phyloP scores from a whole-genome alignment of 2,888 invertebrate species.

The Sinopyrophorus schimmeli region DNA sequence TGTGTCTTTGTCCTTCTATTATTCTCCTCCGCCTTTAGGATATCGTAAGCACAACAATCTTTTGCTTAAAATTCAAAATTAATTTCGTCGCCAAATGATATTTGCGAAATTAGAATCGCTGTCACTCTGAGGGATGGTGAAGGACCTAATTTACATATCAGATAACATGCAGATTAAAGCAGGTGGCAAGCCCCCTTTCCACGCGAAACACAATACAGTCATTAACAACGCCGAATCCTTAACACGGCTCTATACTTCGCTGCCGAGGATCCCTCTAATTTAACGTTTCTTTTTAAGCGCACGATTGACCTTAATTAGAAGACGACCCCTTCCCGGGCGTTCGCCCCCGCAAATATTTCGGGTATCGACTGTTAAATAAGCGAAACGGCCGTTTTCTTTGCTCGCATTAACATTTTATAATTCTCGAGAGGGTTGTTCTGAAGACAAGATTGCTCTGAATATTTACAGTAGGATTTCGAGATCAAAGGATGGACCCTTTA shows the following conservation, averaged over 20 bases:
- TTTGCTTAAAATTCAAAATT: slow-evolving; percentile 3
- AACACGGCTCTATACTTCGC: slow-evolving; percentile 23
- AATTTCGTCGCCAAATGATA: slow-evolving; percentile 6
- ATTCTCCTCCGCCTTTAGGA: slow-evolving; percentile 18
- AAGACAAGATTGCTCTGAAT: no score
- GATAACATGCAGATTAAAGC: slow-evolving; percentile 34
- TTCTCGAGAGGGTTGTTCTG: no score
- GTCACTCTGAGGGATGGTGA: slow-evolving; percentile 19
- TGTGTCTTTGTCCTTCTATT: slow-evolving; percentile 30
- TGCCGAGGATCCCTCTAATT: slow-evolving; percentile 11
- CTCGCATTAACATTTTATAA: no score
- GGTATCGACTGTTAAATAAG: no score
- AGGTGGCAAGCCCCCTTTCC: no score
- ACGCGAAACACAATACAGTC: slow-evolving; percentile 30
- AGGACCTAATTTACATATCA: slow-evolving; percentile 33
- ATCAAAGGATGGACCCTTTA: no score
- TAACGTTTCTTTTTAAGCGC: no score
- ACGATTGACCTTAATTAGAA: no score
- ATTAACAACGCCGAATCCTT: slow-evolving; percentile 30
- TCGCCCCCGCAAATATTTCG: no score
- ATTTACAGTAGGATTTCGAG: no score
- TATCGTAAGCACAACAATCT: slow-evolving; percentile 19
- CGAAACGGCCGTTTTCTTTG: no score
- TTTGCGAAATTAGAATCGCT: slow-evolving; percentile 19
- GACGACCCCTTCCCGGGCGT: no score